Percentiles rank a stretch among this genome's conserved stretches.
Conservation (phyloP, 1,140 invertebrate species). For the Thaumatotibia leucotreta region DNA sequence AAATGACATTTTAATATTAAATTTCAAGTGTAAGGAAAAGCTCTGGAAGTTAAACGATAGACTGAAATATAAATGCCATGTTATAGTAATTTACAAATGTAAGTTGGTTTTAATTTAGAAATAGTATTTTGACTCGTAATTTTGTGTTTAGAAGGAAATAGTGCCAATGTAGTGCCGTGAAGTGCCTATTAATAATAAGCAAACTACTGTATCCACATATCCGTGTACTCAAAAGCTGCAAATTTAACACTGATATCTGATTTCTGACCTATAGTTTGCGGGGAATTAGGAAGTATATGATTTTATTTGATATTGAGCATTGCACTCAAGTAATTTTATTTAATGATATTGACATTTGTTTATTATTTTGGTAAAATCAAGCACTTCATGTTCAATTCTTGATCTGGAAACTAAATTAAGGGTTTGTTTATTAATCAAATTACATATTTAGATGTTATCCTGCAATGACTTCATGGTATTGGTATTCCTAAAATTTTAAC, state of each 20-base stretch:
- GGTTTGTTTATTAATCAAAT: background rate
- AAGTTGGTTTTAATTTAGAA: conserved; percentile 7
- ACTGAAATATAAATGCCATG: conserved; percentile 11
- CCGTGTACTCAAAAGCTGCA: background rate
- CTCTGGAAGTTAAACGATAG: conserved; percentile 13
- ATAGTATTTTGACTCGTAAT: background rate
- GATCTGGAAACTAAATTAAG: background rate
- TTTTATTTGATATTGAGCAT: background rate
- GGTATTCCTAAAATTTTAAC: background rate
- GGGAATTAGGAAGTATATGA: background rate
- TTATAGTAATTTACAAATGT: conserved; percentile 5
- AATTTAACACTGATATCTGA: background rate
- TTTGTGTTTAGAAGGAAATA: background rate
- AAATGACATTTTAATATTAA: background rate
- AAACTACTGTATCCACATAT: background rate
- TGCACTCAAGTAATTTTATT: background rate
- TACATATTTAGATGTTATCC: background rate
- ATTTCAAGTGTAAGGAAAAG: background rate
- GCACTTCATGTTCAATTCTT: background rate
- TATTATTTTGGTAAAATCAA: background rate
- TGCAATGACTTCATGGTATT: background rate
- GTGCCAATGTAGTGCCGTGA: background rate
- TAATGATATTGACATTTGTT: background rate
- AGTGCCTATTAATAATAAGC: background rate
- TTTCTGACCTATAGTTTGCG: background rate